Conservation (phyloP, 2,113 vertebrate species). For the Chaetura pelagica region DNA sequence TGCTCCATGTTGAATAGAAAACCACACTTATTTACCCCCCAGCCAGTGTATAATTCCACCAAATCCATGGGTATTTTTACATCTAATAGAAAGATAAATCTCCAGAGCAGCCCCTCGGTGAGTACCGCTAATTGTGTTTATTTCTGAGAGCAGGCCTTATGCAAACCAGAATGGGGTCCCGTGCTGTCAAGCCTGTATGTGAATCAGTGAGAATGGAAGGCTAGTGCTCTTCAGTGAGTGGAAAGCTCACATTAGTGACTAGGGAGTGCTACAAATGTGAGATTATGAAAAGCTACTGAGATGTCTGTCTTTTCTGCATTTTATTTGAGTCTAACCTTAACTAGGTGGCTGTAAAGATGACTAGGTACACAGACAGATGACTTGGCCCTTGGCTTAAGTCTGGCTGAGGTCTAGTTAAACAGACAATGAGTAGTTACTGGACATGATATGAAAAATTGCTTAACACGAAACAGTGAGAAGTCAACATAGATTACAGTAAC, state of each 20-base stretch:
- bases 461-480: background rate
- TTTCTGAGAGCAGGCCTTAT: background rate
- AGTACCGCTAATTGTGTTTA: background rate
- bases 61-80: background rate
- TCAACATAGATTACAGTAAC: background rate
- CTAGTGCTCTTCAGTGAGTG: background rate
- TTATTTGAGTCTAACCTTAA: background rate
- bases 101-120: background rate
- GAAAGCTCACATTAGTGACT: background rate
- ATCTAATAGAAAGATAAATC: background rate
- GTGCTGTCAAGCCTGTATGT: background rate
- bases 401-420: background rate
- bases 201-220: accelerated
- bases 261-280: background rate
- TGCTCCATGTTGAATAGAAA: background rate
- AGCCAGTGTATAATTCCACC: background rate
- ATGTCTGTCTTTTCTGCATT: background rate
- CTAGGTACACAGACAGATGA: background rate
- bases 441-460: background rate
- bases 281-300: background rate
- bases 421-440: background rate
- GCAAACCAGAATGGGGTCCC: background rate
- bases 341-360: background rate
- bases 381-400: background rate
- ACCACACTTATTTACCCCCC: background rate